A percentile compares a stretch with the other conserved stretches of the same genome.
Evolutionary conservation across 2,888 invertebrate genomes (phyloP).

Genomic region (Rhorus exstirpatorius): DNA sequence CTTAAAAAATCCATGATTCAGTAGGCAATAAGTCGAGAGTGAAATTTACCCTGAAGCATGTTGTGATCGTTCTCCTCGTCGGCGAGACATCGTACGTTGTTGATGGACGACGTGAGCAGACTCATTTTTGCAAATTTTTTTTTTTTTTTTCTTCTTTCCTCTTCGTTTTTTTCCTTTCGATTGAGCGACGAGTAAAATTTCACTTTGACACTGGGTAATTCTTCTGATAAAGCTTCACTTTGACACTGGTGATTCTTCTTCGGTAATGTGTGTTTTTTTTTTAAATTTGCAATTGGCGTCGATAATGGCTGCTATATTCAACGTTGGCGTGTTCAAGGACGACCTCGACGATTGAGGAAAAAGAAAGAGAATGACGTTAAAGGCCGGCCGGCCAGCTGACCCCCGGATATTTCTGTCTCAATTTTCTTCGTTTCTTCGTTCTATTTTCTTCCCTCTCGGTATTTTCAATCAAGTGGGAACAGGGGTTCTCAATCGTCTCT

Average conservation of each 20-base stretch:
- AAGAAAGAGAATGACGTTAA: slow-evolving; percentile 2
- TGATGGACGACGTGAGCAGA: slow-evolving; percentile 81
- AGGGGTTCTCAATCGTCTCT: slow-evolving; percentile 34
- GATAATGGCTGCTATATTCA: background rate
- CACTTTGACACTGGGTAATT: slow-evolving; percentile 12
- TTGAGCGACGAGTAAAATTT: background rate
- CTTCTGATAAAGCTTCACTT: background rate
- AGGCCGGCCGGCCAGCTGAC: slow-evolving; percentile 55
- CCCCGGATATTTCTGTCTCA: background rate
- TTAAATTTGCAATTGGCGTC: background rate
- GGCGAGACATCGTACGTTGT: slow-evolving; percentile 81
- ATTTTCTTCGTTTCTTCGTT: background rate
- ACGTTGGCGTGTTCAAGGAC: slow-evolving; percentile 36
- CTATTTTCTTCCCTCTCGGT: background rate
- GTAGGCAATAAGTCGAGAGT: slow-evolving; percentile 35
- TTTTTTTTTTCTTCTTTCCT: background rate
- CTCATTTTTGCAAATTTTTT: slow-evolving; percentile 77
- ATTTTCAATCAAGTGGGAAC: too few species aligned
- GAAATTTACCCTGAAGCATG: slow-evolving; percentile 86
- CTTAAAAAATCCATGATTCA: background rate
- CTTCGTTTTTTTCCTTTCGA: background rate
- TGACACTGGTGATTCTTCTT: background rate
- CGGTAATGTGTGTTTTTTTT: slow-evolving; percentile 14
- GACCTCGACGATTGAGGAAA: background rate
- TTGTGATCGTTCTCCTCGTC: slow-evolving; percentile 85